Percentiles rank a stretch among this genome's conserved stretches.
phyloP scores from a whole-genome alignment of 2,797 vertebrate genomes.

The Scleropages formosus region DNA sequence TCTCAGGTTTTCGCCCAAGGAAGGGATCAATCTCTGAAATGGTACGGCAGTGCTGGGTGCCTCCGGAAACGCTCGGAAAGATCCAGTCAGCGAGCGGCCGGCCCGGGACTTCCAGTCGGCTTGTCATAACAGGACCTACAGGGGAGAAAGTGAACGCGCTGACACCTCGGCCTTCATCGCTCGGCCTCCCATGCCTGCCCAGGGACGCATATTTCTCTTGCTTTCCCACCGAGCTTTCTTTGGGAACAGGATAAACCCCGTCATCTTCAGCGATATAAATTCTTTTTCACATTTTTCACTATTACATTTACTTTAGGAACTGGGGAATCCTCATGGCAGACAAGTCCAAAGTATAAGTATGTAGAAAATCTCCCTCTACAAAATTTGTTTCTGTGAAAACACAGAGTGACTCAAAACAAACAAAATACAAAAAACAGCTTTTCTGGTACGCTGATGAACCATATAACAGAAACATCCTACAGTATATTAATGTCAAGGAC shows the following conservation, averaged over 20 bases:
- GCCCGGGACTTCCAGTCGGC: conserved; percentile 27
- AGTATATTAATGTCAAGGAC: no score
- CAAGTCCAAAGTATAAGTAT: no score
- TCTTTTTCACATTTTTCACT: no score
- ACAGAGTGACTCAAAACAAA: no score
- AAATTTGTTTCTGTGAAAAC: no score
- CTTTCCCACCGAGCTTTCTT: neutral
- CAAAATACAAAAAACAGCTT: no score
- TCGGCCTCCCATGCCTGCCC: conserved; percentile 36
- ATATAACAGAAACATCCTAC: no score
- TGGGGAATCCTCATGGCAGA: no score
- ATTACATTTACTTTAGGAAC: no score
- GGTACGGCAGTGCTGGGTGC: neutral
- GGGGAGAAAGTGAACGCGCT: conserved; percentile 27
- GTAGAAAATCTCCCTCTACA: no score
- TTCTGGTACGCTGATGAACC: no score
- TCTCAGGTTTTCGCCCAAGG: neutral
- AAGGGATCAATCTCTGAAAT: neutral
- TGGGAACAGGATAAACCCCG: neutral
- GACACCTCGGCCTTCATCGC: conserved; percentile 40
- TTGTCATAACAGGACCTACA: conserved; percentile 37
- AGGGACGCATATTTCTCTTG: conserved; percentile 13
- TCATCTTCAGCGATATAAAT: no score
- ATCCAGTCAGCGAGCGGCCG: conserved; percentile 47
- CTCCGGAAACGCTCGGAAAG: conserved; percentile 38